These are phyloP conservation scores for Tupiocoris notatus DNA, from an alignment of 2,888 invertebrate genomes.

Conservation along the genomic window DNA sequence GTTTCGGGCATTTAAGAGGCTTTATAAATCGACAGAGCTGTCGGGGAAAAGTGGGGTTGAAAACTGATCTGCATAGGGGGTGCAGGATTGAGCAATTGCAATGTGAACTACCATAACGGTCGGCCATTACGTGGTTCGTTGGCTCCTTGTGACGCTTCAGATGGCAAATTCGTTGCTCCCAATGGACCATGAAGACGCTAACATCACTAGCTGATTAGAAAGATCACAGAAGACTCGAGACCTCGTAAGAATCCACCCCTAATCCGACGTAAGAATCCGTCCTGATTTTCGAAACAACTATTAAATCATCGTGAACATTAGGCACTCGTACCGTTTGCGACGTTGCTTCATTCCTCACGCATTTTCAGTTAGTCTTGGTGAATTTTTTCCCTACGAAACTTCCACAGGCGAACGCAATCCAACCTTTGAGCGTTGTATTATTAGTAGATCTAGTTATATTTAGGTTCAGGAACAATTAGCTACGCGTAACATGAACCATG, in stretches of 20 bases:
- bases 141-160: conserved; percentile 23
- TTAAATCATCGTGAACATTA: no score
- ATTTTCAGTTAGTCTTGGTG: no score
- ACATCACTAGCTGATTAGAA: background rate
- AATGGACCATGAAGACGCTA: conserved; percentile 3
- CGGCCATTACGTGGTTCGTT: conserved; percentile 31
- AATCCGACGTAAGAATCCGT: background rate
- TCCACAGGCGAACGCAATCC: no score
- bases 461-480: no score
- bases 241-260: background rate
- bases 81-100: conserved; percentile 2
- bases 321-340: no score
- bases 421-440: no score
- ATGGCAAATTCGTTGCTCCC: conserved; percentile 13
- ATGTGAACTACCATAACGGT: conserved; percentile 24
- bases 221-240: background rate
- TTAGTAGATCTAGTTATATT: no score
- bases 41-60: background rate
- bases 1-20: background rate
- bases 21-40: background rate
- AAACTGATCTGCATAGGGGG: background rate
- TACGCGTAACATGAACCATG: no score
- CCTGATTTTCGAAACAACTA: no score
- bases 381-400: no score
- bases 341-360: no score